Percentiles rank a stretch among this genome's conserved stretches.
phyloP scores from a whole-genome alignment of 2,113 vertebrate species.

The Laticauda laticaudata region DNA sequence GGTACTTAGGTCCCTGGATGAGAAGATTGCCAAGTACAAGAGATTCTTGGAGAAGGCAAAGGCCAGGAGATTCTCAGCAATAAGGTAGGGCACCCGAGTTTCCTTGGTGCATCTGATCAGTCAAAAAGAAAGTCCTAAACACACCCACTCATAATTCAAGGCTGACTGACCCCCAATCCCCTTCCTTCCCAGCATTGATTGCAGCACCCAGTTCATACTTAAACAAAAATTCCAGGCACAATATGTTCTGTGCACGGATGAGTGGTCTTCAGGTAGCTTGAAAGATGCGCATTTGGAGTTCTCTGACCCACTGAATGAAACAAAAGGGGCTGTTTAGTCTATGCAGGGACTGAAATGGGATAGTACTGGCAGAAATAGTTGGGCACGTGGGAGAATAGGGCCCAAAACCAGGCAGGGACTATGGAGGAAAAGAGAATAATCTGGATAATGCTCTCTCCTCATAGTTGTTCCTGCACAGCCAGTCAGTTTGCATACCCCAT shows the following conservation, averaged over 20 bases:
- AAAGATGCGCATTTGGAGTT: not conserved
- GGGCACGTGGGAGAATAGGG: not conserved
- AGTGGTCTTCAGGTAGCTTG: not conserved
- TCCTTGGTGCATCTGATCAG: not conserved
- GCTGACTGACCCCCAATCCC: fast-evolving
- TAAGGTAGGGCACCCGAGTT: slow-evolving; percentile 76
- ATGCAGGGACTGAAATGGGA: not conserved
- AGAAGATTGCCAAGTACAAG: slow-evolving; percentile 92
- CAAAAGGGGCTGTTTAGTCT: not conserved
- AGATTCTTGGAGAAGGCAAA: slow-evolving; percentile 92
- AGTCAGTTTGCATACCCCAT: not conserved
- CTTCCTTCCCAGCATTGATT: not conserved
- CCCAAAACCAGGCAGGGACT: not conserved
- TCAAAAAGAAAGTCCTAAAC: too few relatives aligned
- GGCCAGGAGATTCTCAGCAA: slow-evolving; percentile 90
- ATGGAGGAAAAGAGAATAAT: not conserved
- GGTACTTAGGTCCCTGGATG: slow-evolving; percentile 82
- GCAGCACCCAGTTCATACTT: not conserved
- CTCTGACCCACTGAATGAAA: not conserved
- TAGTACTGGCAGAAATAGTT: not conserved
- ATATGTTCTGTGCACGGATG: not conserved
- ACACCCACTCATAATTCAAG: too few relatives aligned
- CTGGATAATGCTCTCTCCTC: not conserved
- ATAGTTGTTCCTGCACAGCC: not conserved
- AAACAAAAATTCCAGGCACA: not conserved